Percentiles rank a stretch among this genome's conserved stretches.
phyloP scores from a whole-genome alignment of 2,113 vertebrate species.

The Alces alces region DNA sequence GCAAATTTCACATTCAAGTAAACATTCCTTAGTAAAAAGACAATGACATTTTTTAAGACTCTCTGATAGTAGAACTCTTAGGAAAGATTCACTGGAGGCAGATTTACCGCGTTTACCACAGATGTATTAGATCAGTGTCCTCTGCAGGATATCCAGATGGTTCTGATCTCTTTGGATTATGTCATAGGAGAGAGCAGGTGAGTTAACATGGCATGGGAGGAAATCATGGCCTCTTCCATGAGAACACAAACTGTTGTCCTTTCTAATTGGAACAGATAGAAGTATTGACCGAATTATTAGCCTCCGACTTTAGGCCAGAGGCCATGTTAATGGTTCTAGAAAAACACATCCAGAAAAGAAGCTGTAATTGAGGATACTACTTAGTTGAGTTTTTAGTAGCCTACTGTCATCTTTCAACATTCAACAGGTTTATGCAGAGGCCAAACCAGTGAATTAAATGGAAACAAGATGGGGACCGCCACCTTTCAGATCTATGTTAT shows the following conservation, averaged over 20 bases:
- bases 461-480: neutral
- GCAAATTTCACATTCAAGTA: neutral
- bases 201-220: neutral
- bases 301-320: neutral
- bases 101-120: neutral
- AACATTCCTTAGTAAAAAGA: neutral
- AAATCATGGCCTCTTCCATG: neutral
- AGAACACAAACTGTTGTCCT: neutral
- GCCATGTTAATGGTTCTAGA: neutral
- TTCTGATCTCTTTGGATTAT: neutral
- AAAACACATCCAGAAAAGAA: slow-evolving; percentile 10
- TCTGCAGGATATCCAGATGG: neutral
- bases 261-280: neutral
- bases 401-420: neutral
- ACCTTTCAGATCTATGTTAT: neutral
- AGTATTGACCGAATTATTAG: neutral
- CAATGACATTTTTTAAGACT: neutral
- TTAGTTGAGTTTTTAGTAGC: neutral
- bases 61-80: neutral
- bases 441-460: neutral
- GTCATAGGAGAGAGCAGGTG: neutral
- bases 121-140: neutral
- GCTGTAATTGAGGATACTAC: neutral
- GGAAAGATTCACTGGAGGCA: neutral
- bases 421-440: neutral